Evolutionary conservation across 2,113 vertebrate genomes (phyloP), one percentile per base, ranked within the genome.

Genomic region (Triplophysa siluroides): DNA sequence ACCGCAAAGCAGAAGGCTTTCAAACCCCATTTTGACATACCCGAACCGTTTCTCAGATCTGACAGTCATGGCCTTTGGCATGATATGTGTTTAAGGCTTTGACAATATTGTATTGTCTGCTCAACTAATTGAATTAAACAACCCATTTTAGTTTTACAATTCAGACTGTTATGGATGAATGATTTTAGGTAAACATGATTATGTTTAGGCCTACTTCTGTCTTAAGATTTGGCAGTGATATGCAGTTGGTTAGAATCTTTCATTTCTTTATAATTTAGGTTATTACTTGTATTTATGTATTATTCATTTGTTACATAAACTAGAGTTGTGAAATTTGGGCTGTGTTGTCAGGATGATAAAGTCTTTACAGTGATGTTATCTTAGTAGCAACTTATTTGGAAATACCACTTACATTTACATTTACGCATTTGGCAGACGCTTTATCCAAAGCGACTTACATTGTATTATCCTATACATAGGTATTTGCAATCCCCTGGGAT

Each of bases 1-100:
- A 78, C 74, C 80, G 78, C 66, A 82, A 72, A 73, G 54, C 74
- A 71, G 41, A 47, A 63, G 76, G 12, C 65, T 47, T 50, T 73
- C n/a, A 67, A 38, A 7, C 16, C 1, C 13, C 60, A 19, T 29
- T 9, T 54, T 70, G 1, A 41, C 47, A 60, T n/a, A 8, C 14
- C 26, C 47, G n/a, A 43, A 21, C 67, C 47, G 19, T 72, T 67
- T 41, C n/a, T 47, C 45, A 58, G 65, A 14, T 83, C 16, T 50
- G 23, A 38, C 14, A 23, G 16, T 38, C 33, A 38, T 4, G 21
- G 24, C 26, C 26, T 23, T 62, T 76, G 52, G 12, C 26, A 50
- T 23, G 50, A 58, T 66, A 65, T 52, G 19, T 38, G 47, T 75
- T 9, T 26, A 43, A 74, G 10, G 21, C 3, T 61, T 23, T 19